These are phyloP conservation scores for Anolis carolinensis DNA, from an alignment of 2,113 vertebrate species.

Conservation along the genomic window DNA sequence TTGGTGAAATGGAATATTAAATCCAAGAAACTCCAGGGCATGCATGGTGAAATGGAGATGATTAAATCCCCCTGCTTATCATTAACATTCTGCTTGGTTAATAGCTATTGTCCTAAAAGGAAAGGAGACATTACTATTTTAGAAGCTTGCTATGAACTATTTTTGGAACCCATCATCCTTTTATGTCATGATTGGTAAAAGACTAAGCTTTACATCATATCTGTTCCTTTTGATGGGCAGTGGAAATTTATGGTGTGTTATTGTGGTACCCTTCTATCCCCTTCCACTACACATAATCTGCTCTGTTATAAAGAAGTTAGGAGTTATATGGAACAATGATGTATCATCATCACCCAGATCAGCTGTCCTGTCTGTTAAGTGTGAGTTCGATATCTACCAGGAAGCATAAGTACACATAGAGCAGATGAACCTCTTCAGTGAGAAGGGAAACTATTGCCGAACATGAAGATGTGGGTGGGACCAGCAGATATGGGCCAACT, in stretches of 20 bases:
- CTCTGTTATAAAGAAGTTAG: not conserved
- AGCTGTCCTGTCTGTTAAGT: no score
- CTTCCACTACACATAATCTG: not conserved
- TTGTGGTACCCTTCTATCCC: not conserved
- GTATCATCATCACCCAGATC: no score
- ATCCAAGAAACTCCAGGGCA: not conserved
- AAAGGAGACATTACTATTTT: not conserved
- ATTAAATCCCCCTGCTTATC: not conserved
- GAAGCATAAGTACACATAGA: not conserved
- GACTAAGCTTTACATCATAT: not conserved
- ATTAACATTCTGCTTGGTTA: not conserved
- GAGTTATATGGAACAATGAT: no score
- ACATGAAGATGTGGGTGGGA: not conserved
- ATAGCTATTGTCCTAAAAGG: not conserved
- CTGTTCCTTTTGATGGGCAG: not conserved
- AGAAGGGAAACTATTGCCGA: not conserved
- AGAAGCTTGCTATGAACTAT: not conserved
- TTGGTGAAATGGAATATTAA: not conserved
- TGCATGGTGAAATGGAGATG: not conserved
- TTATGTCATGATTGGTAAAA: not conserved
- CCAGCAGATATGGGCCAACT: not conserved
- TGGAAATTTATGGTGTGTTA: not conserved
- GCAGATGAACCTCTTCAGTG: not conserved
- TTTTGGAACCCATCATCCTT: not conserved
- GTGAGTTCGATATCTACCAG: not conserved